These are phyloP conservation scores for Pteria penguin DNA, from an alignment of 2,888 invertebrate genomes.

Conservation along the genomic window DNA sequence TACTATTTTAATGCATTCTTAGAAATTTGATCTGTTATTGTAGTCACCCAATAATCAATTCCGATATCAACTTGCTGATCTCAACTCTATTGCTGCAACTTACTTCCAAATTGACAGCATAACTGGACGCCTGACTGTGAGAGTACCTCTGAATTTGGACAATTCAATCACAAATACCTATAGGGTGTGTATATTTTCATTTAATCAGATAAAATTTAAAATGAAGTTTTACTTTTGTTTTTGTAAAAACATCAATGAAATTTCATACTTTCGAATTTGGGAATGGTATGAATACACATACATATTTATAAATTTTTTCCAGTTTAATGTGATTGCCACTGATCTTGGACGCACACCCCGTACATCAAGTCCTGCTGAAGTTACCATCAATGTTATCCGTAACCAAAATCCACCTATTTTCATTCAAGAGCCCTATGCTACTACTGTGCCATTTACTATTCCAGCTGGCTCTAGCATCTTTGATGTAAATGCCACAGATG, in stretches of 20 bases:
- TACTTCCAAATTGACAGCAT: conserved; percentile 63
- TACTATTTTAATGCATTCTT: no score
- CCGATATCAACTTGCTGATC: conserved; percentile 53
- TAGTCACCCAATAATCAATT: conserved; percentile 69
- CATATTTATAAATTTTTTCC: no score
- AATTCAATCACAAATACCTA: conserved; percentile 30
- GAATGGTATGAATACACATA: no score
- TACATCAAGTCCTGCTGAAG: conserved; percentile 84
- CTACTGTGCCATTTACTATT: conserved; percentile 61
- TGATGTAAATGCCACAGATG: conserved; percentile 66
- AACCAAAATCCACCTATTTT: conserved; percentile 70
- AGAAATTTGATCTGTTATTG: no score
- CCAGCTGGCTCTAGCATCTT: conserved; percentile 55
- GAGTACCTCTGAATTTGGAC: conserved; percentile 64
- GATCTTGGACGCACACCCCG: conserved; percentile 94
- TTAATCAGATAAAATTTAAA: not conserved
- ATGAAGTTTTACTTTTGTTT: no score
- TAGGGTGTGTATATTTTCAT: conserved; percentile 30
- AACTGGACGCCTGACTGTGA: conserved; percentile 62
- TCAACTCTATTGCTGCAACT: conserved; percentile 52
- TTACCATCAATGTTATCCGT: conserved; percentile 66
- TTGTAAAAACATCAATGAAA: no score
- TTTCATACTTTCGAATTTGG: no score
- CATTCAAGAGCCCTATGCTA: conserved; percentile 50
- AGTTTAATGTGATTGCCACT: conserved; percentile 86